Base-by-base conservation (phyloP, 2,113 vertebrate genomes). In the Lepus europaeus region DNA sequence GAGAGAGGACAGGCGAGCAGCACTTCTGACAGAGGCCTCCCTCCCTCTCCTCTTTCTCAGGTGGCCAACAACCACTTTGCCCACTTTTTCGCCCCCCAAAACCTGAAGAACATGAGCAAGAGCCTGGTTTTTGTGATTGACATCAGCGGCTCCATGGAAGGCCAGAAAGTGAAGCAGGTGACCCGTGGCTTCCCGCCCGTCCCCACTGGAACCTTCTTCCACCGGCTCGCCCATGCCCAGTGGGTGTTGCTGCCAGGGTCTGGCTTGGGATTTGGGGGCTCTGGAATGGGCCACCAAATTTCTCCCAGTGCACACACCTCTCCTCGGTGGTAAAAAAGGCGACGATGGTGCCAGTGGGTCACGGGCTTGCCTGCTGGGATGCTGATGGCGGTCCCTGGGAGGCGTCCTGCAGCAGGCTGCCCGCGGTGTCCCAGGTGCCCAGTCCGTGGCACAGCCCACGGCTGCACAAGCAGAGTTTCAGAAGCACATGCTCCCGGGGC, bases 111-210 rank as follows among this genome's bases (percentile, higher is more conserved):
- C 77, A 98, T 99, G 95, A 98, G 98, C 12, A 99, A 99, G 98
- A 99, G 99, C 93, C 95, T 99, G 51, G 96, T 99, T 89, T 99
- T 99, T 96, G 94, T 99, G 61, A 99, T 99, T 90, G 99, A 99
- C 94, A 98, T 96, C 93, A 99, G 99, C 96, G 98, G 98, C 53
- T 99, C 99, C 64, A 99, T 99, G 99, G 0, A 1, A 8, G 99
- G 99, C 96, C 98, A 81, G 94, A 99, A 99, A 98, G 98, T 99
- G 0, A 1, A 90, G 11, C 99, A 99, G 98, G 99, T 99, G 97
- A 79, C 77, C 59, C 19, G 8, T 17, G 10, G 14, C 74, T 31
- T 13, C n/a, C 22, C 61, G 20, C 1, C 29, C 45, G 45, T 45
- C 3, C 29, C 45, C n/a, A 31, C 27, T 4, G 6, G 79, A n/a